Base-by-base conservation (phyloP, 1,140 invertebrate species). In the Prorops nasuta region DNA sequence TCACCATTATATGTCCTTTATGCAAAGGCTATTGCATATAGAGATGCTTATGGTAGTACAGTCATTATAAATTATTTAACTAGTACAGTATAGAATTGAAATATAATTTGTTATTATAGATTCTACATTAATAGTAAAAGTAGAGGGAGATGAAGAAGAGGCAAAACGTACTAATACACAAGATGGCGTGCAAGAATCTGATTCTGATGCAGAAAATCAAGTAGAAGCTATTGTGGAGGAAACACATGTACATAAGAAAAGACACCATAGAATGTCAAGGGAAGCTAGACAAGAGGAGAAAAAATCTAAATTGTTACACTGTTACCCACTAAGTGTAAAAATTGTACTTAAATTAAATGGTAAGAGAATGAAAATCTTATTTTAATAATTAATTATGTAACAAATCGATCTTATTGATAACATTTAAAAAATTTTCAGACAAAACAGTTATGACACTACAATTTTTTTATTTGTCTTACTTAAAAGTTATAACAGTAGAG, bases 1-100 rank as follows among this genome's bases (percentile, higher is more conserved):
- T 79, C 85, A 44, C 86, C 92, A 3, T 75, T 98, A 0, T 98
- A 95, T 78, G 83, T 96, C 49, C 79, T 96, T 2, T 96, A 91
- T 79, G 86, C 91, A 47, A 91, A 95, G 78, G 79, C 85, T 21
- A 82, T 83, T 68, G 89, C 92, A n/a, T 94, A 91, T 71, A 84
- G 85, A 65, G 86, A 92, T 69, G 90, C 86, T 24, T 84, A 85
- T 69, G 86, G 85, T 80, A 80, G n/a, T 41, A 44, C 24, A 35
- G 49, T 40, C 9, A 3, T 24, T 43, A 21, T 44, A 21, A n/a
- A 6, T 31, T 38, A 37, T 14, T 62, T 66, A 57, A 70, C 76
- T 62, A 66, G 76, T 59, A 67, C 69, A 41, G 22, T 76, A 73
- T 56, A 39, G 72, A 78, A 61, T 56, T 36, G 41, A 61, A 63